phyloP scores from a whole-genome alignment of 2,888 invertebrate species.

The Piscicola geometra region DNA sequence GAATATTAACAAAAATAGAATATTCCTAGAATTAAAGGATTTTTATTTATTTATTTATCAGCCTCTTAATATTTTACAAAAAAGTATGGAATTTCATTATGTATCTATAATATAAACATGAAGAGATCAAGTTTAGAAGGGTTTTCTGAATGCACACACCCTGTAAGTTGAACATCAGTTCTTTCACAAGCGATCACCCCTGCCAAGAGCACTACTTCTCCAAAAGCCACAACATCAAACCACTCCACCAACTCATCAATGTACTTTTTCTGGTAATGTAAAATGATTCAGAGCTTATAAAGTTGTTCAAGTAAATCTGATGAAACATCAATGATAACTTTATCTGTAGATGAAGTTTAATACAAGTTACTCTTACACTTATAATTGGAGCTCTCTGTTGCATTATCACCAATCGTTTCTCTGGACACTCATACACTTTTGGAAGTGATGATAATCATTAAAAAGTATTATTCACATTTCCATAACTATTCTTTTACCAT shows the following conservation, averaged over 20 bases:
- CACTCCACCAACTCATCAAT: conserved; percentile 13
- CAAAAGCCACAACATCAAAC: conserved; percentile 2
- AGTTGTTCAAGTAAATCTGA: neutral
- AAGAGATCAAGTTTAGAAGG: neutral
- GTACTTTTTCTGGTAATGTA: neutral
- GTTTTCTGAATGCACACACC: neutral
- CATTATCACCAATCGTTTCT: conserved; percentile 65
- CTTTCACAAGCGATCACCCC: conserved; percentile 29
- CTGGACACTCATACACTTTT: conserved; percentile 63
- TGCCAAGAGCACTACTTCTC: neutral
- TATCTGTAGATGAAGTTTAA: neutral
- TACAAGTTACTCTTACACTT: conserved; percentile 49
- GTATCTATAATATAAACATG: too few relatives aligned
- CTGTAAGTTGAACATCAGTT: conserved; percentile 19
- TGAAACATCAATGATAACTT: too few relatives aligned
- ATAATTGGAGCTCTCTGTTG: conserved; percentile 75
- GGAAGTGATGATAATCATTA: neutral
- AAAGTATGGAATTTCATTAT: too few relatives aligned
- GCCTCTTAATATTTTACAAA: too few relatives aligned
- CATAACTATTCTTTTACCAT: neutral
- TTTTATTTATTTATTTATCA: too few relatives aligned
- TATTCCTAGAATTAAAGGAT: too few relatives aligned
- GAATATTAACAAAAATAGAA: too few relatives aligned
- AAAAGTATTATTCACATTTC: too few relatives aligned
- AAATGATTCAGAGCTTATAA: neutral